These are phyloP conservation scores for Apogon hyalosoma DNA, from an alignment of 2,797 vertebrate species.

Conservation along the genomic window DNA sequence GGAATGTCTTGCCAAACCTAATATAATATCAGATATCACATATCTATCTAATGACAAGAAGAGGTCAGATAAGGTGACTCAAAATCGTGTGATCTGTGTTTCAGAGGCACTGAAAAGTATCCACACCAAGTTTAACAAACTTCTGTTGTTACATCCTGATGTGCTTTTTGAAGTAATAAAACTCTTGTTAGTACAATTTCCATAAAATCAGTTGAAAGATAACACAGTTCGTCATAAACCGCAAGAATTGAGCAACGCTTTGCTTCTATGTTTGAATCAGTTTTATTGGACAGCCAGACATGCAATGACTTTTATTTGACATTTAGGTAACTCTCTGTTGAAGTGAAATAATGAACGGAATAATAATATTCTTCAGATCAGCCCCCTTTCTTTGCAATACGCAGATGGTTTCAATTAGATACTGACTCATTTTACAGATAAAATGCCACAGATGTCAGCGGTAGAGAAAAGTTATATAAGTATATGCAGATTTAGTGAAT, in stretches of 20 bases:
- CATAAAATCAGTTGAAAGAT: constrained; percentile 16
- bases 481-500: constrained; percentile 7
- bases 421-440: constrained; percentile 33
- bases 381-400: background rate
- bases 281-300: constrained; percentile 39
- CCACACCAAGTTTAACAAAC: background rate
- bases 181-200: constrained; percentile 49
- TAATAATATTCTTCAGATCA: constrained; percentile 2
- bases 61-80: constrained; percentile 51
- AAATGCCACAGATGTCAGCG: constrained; percentile 29
- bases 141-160: constrained; percentile 10
- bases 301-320: constrained; percentile 58
- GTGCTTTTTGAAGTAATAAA: constrained; percentile 37
- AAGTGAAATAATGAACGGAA: constrained; percentile 22
- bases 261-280: background rate
- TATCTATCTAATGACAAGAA: constrained; percentile 32
- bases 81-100: background rate
- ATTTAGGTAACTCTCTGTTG: constrained; percentile 36
- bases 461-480: constrained; percentile 14
- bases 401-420: constrained; percentile 36
- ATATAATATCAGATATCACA: constrained; percentile 18
- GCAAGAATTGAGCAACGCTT: constrained; percentile 12
- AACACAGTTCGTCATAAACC: constrained; percentile 1
- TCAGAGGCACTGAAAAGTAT: constrained; percentile 1
- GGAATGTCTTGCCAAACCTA: constrained; percentile 44